Evolutionary conservation across 2,113 vertebrate species (phyloP).

Genomic region (Scophthalmus maximus): DNA sequence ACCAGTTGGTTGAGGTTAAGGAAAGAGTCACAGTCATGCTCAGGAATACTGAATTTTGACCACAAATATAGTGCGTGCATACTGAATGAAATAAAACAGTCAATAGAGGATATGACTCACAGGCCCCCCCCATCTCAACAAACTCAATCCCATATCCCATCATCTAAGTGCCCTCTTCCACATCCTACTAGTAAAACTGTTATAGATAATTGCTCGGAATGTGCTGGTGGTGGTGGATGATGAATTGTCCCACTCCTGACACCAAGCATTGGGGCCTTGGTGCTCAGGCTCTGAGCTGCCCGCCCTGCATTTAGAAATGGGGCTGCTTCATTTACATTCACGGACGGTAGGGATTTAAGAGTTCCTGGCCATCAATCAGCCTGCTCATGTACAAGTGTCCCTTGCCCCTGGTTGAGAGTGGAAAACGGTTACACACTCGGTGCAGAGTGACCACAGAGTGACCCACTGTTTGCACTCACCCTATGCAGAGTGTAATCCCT

Average conservation of each 20-base stretch:
- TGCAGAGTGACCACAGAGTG: neutral
- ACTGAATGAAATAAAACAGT: slow-evolving; percentile 2
- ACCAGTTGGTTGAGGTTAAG: no score
- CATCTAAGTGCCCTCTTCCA: slow-evolving; percentile 31
- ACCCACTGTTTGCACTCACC: no score
- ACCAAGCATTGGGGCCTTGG: slow-evolving; percentile 14
- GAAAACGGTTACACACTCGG: neutral
- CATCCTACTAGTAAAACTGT: slow-evolving; percentile 19
- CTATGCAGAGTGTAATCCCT: slow-evolving; percentile 9
- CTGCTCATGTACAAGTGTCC: slow-evolving; percentile 41
- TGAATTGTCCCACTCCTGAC: slow-evolving; percentile 48
- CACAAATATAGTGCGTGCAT: neutral
- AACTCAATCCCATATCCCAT: slow-evolving; percentile 19
- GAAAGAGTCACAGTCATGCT: no score
- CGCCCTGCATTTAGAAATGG: slow-evolving; percentile 42
- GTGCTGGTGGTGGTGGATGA: slow-evolving; percentile 14
- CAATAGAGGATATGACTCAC: neutral
- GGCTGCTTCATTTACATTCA: slow-evolving; percentile 47
- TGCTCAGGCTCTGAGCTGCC: slow-evolving; percentile 6
- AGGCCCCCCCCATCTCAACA: neutral
- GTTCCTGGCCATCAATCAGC: slow-evolving; percentile 45
- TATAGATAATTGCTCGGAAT: slow-evolving; percentile 36
- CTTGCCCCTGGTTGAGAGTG: slow-evolving; percentile 17
- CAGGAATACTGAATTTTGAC: neutral
- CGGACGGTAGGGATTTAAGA: slow-evolving; percentile 26